Conservation (phyloP, 1,140 invertebrate genomes). For the Drosophila equinoxialis region DNA sequence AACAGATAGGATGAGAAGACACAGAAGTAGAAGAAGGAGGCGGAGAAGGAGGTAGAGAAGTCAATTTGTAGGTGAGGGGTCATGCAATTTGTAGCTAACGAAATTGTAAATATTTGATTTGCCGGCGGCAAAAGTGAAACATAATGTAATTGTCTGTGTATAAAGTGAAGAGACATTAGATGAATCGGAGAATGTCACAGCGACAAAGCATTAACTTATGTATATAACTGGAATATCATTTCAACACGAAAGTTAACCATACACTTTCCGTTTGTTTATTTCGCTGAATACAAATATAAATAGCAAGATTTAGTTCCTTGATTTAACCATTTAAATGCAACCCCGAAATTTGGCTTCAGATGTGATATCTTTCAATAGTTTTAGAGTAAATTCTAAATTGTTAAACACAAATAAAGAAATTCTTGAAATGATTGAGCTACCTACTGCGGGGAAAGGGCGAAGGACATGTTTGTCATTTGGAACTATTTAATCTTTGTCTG, state of each 20-base stretch:
- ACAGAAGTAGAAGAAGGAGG: constrained; percentile 13
- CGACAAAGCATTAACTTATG: no score
- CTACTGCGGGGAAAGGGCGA: not conserved
- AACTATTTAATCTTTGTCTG: constrained; percentile 8
- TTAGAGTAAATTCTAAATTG: no score
- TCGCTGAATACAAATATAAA: no score
- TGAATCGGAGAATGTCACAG: no score
- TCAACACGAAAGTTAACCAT: no score
- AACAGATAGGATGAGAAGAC: not conserved
- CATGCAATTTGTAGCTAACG: constrained; percentile 26
- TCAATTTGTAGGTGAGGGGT: not conserved
- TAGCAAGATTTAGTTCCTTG: no score
- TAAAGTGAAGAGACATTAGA: not conserved
- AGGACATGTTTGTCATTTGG: not conserved
- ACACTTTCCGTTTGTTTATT: no score
- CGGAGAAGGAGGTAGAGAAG: not conserved
- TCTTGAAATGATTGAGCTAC: not conserved
- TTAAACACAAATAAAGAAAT: not conserved
- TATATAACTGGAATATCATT: no score
- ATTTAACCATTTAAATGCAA: no score
- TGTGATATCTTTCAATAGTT: no score
- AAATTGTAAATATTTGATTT: constrained; percentile 14
- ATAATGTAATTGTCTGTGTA: constrained; percentile 9
- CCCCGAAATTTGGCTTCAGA: no score
- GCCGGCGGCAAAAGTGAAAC: constrained; percentile 10